These are phyloP conservation scores for Lophura nycthemera DNA, from an alignment of 2,113 vertebrate species.

Conservation along the genomic window DNA sequence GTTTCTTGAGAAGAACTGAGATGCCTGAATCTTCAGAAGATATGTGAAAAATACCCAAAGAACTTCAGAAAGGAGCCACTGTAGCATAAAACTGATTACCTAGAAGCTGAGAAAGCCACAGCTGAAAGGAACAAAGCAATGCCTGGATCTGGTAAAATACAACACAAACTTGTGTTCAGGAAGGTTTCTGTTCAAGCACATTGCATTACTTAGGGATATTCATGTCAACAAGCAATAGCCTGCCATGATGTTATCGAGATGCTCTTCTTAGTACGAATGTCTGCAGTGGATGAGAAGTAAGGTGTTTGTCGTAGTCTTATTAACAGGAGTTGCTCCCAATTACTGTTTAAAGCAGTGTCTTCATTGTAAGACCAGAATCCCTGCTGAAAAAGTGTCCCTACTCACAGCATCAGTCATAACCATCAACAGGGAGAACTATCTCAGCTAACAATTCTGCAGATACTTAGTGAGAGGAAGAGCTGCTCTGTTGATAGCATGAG, in stretches of 20 bases:
- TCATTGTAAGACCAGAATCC: neutral
- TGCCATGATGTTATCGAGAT: neutral
- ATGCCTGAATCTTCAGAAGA: neutral
- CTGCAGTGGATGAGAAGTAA: neutral
- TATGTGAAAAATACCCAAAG: neutral
- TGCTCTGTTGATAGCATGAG: neutral
- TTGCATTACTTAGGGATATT: neutral
- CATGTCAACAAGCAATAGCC: neutral
- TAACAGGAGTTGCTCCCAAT: neutral
- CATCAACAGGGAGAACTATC: neutral
- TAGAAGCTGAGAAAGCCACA: neutral
- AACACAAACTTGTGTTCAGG: neutral
- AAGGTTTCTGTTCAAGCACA: neutral
- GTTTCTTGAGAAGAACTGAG: neutral
- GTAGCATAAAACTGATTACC: neutral
- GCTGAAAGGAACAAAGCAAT: neutral
- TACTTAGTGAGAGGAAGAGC: neutral
- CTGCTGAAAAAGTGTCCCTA: neutral
- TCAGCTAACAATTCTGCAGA: neutral
- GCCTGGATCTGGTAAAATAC: neutral
- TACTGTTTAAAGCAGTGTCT: neutral
- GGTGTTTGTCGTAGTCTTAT: neutral
- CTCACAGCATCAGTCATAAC: neutral
- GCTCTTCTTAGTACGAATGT: neutral
- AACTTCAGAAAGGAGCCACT: neutral